These are phyloP conservation scores for Hypomecis atomaria DNA, from an alignment of 2,888 invertebrate species.

Conservation along the genomic window DNA sequence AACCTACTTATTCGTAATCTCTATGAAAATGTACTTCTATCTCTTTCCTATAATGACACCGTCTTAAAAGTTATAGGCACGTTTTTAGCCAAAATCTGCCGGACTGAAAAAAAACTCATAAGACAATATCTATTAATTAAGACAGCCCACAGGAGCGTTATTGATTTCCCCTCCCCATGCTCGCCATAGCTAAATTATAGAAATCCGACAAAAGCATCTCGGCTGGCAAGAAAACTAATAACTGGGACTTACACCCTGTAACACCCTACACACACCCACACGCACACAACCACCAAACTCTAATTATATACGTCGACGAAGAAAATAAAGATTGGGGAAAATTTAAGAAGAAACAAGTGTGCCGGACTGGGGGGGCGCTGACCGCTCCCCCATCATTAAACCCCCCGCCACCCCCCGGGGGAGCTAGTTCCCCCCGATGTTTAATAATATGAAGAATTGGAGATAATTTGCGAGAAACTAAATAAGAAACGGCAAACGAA, in stretches of 20 bases:
- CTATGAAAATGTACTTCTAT: no score
- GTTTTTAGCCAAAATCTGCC: not conserved
- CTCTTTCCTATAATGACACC: no score
- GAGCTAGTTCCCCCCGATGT: slow-evolving; percentile 81
- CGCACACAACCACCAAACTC: slow-evolving; percentile 57
- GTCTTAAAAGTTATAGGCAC: no score
- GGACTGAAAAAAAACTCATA: slow-evolving; percentile 24
- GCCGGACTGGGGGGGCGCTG: slow-evolving; percentile 76
- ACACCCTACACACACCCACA: slow-evolving; percentile 52
- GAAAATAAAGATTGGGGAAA: slow-evolving; percentile 85
- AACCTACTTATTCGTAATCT: no score
- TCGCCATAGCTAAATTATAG: slow-evolving; percentile 82
- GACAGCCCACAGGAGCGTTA: slow-evolving; percentile 53
- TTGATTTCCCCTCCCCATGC: slow-evolving; percentile 65
- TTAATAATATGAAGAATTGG: slow-evolving; percentile 86
- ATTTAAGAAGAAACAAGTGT: slow-evolving; percentile 84
- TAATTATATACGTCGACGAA: slow-evolving; percentile 84
- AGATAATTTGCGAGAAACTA: slow-evolving; percentile 85
- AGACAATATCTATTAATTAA: slow-evolving; percentile 44
- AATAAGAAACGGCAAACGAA: slow-evolving; percentile 83
- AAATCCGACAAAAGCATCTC: slow-evolving; percentile 84
- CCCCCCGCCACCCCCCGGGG: slow-evolving; percentile 59
- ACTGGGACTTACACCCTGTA: slow-evolving; percentile 72
- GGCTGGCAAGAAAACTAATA: slow-evolving; percentile 84
- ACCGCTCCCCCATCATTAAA: slow-evolving; percentile 81